phyloP scores from a whole-genome alignment of 2,113 vertebrate genomes.

The mouse (Mus musculus) region DNA sequence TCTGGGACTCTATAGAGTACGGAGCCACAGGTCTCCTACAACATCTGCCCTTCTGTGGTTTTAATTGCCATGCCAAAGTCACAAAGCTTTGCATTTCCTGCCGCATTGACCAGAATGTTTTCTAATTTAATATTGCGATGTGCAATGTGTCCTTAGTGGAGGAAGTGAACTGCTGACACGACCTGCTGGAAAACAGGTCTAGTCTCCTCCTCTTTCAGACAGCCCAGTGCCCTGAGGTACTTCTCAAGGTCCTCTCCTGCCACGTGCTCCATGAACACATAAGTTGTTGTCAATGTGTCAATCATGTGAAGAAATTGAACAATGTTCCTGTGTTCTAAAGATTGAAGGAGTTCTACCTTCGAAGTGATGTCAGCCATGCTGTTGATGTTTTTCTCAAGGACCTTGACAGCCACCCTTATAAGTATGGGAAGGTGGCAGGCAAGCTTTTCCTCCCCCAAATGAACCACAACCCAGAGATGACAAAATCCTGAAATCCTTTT shows the following conservation, averaged over 20 bases:
- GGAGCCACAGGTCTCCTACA: too few relatives aligned
- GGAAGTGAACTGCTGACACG: neutral
- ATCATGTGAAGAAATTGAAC: neutral
- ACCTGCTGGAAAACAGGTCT: neutral
- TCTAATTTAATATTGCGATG: neutral
- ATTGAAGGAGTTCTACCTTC: neutral
- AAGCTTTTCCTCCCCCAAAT: neutral
- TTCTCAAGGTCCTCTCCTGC: neutral
- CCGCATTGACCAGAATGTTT: neutral
- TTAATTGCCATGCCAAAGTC: too few relatives aligned
- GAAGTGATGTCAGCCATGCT: neutral
- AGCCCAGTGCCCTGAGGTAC: neutral
- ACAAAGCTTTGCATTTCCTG: neutral
- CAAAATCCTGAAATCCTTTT: neutral
- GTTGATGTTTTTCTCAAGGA: neutral
- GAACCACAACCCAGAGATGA: neutral
- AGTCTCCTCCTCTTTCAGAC: neutral
- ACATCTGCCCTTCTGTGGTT: too few relatives aligned
- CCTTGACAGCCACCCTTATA: neutral
- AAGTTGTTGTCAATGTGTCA: neutral
- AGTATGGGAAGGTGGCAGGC: neutral
- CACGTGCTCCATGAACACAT: neutral
- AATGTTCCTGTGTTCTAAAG: neutral
- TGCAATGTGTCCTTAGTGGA: neutral
- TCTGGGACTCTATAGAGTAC: too few relatives aligned